Conservation (phyloP, 2,888 invertebrate species). For the Digitonthophagus gazella region DNA sequence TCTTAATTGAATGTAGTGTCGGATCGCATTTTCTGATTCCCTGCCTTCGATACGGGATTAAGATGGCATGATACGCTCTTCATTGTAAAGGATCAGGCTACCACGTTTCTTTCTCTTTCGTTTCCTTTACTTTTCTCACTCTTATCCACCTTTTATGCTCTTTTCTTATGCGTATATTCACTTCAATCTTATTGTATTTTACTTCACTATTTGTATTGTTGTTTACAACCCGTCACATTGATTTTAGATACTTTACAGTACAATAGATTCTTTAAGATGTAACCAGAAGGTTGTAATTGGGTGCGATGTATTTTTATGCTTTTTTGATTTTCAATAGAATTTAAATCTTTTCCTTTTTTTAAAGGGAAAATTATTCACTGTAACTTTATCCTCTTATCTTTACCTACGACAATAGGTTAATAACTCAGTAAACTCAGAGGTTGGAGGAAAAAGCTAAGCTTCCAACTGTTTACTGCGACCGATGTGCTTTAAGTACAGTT, state of each 20-base stretch:
- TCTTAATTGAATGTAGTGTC: constrained; percentile 43
- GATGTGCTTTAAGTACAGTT: not conserved
- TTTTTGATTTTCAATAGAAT: not conserved
- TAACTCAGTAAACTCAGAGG: not conserved
- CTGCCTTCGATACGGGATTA: constrained; percentile 40
- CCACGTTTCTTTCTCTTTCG: not conserved
- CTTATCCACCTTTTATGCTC: not conserved
- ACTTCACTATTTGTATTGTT: not conserved
- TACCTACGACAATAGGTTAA: not conserved
- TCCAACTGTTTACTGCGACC: not conserved
- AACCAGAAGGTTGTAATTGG: too few relatives aligned
- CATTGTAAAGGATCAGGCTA: constrained; percentile 1
- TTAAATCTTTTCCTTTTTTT: not conserved
- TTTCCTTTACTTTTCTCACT: too few relatives aligned
- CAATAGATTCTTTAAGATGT: too few relatives aligned
- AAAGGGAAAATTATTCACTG: too few relatives aligned
- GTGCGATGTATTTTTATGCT: too few relatives aligned
- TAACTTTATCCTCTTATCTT: not conserved
- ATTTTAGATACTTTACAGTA: too few relatives aligned
- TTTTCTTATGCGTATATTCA: not conserved
- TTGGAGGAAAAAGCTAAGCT: not conserved
- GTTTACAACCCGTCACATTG: not conserved
- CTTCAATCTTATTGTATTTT: too few relatives aligned
- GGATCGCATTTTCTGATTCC: constrained; percentile 38
- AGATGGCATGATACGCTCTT: constrained; percentile 44